These are phyloP conservation scores for Drosophila sturtevanti DNA, from an alignment of 1,140 invertebrate genomes.

Conservation along the genomic window DNA sequence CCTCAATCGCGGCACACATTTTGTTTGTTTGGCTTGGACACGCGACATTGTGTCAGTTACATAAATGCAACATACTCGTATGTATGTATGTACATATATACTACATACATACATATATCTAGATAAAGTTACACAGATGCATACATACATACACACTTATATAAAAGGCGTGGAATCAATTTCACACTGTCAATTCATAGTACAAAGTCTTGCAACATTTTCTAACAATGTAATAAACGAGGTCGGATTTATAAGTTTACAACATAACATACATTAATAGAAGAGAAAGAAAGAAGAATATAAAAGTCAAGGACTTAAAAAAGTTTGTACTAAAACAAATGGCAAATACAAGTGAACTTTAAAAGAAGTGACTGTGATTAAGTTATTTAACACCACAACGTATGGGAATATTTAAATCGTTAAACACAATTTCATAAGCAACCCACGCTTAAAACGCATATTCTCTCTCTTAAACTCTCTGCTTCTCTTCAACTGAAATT, in stretches of 20 bases:
- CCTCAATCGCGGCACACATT: constrained; percentile 46
- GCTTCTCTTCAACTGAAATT: neutral
- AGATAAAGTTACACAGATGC: neutral
- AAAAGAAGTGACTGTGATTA: no score
- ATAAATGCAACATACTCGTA: constrained; percentile 26
- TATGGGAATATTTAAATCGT: neutral
- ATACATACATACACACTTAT: neutral
- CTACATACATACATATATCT: constrained; percentile 11
- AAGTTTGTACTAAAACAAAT: no score
- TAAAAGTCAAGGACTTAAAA: no score
- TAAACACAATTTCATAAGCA: neutral
- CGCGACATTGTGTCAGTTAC: constrained; percentile 53
- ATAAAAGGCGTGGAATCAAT: constrained; percentile 35
- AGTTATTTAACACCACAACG: no score
- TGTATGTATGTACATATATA: no score
- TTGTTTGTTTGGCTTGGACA: constrained; percentile 48
- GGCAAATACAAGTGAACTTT: no score
- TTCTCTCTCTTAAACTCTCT: neutral
- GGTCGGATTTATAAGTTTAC: neutral
- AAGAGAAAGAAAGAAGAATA: neutral
- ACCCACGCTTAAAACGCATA: neutral
- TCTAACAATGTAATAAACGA: constrained; percentile 1
- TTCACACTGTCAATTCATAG: constrained; percentile 1
- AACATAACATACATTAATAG: neutral
- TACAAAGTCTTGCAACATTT: constrained; percentile 30